Conservation (phyloP, 2,113 vertebrate species). For the Talpa occidentalis region DNA sequence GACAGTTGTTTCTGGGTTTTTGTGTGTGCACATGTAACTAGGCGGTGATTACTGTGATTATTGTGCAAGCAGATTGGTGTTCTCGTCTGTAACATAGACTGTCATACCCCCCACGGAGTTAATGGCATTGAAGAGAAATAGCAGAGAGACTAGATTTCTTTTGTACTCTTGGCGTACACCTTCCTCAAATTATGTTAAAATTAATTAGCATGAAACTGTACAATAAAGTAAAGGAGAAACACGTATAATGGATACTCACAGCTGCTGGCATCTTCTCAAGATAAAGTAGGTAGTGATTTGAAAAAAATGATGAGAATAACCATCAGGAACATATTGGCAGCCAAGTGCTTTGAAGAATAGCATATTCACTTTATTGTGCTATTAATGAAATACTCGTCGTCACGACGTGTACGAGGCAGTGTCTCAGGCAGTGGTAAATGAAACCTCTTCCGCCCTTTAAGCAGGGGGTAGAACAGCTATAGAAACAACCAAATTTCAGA, state of each 20-base stretch:
- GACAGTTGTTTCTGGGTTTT: neutral
- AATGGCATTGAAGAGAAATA: neutral
- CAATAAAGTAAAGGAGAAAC: neutral
- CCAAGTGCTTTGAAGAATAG: neutral
- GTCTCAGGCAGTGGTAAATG: neutral
- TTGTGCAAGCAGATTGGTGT: neutral
- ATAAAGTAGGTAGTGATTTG: neutral
- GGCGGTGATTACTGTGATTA: neutral
- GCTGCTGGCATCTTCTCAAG: neutral
- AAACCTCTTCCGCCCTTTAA: neutral
- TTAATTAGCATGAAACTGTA: neutral
- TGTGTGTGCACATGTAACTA: neutral
- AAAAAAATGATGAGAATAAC: neutral
- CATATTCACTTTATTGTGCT: neutral
- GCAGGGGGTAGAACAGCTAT: neutral
- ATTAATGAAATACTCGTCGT: neutral
- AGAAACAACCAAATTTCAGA: neutral
- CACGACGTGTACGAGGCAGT: no score
- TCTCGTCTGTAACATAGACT: neutral
- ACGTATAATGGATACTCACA: neutral
- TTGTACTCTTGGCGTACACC: neutral
- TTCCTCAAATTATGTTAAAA: neutral
- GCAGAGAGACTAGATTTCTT: neutral
- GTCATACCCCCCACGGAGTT: no score
- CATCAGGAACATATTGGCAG: neutral